A percentile compares a stretch with the other conserved stretches of the same genome.
Conservation (phyloP, 2,113 vertebrate species). For the Sinosuthora webbiana region DNA sequence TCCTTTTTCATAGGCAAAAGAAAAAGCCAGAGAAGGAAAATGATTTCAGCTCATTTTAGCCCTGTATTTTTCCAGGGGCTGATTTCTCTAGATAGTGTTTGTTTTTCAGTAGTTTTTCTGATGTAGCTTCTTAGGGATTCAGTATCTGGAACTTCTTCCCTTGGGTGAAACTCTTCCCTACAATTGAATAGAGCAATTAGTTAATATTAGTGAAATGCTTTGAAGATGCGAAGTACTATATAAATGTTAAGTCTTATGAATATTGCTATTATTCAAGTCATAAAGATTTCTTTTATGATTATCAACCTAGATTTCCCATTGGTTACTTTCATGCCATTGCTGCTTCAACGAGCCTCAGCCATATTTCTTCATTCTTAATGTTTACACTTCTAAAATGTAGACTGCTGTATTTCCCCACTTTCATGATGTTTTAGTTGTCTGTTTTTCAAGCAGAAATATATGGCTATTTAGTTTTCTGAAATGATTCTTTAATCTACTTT, state of each 20-base stretch:
- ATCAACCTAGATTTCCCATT: constrained; percentile 28
- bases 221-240: constrained; percentile 50
- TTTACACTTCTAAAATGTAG: background rate
- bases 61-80: constrained; percentile 18
- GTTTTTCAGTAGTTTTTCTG: constrained; percentile 38
- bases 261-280: constrained; percentile 28
- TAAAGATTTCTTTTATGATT: constrained; percentile 46
- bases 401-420: background rate
- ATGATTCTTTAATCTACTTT: background rate
- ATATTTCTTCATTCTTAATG: background rate
- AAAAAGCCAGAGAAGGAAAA: background rate
- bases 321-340: constrained; percentile 14
- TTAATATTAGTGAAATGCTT: constrained; percentile 52
- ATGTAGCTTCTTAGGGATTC: constrained; percentile 30
- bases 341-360: background rate
- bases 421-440: background rate
- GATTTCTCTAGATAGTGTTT: constrained; percentile 19
- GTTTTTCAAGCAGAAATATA: background rate
- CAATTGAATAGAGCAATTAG: constrained; percentile 49
- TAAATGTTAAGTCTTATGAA: constrained; percentile 53
- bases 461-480: constrained; percentile 2
- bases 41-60: background rate
- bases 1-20: background rate
- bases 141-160: constrained; percentile 12
- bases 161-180: constrained; percentile 12